Evolutionary conservation across 2,113 vertebrate species (phyloP).

Genomic region (Oreochromis spilurus): DNA sequence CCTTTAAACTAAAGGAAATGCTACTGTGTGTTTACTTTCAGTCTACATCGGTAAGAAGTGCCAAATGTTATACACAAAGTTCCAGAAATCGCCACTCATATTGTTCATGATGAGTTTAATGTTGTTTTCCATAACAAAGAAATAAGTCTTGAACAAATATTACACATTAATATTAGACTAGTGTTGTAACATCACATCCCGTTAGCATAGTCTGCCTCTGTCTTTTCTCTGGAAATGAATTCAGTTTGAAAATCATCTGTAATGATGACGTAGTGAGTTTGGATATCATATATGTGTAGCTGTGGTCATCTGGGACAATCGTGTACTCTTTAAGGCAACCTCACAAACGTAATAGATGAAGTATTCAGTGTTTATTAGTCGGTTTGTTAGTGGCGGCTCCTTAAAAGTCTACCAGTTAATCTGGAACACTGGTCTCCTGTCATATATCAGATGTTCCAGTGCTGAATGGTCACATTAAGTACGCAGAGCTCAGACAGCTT

Average conservation of each 20-base stretch:
- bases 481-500: not conserved
- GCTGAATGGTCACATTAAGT: not conserved
- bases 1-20: fast-evolving
- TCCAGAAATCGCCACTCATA: not conserved
- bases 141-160: not conserved
- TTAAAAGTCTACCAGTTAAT: not conserved
- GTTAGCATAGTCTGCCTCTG: not conserved
- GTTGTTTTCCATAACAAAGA: not conserved
- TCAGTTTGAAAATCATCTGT: not conserved
- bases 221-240: not conserved
- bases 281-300: not conserved
- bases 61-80: not conserved
- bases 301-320: not conserved
- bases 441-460: not conserved
- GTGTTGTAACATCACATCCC: not conserved
- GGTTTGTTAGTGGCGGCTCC: not conserved
- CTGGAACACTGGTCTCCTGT: not conserved
- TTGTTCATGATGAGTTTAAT: not conserved
- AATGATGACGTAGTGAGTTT: not conserved
- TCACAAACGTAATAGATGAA: not conserved
- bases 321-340: not conserved
- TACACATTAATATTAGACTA: not conserved
- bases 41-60: not conserved
- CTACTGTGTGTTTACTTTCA: not conserved
- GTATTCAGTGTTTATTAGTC: not conserved